phyloP scores from a whole-genome alignment of 1,140 invertebrate species.

The Ooceraea biroi region DNA sequence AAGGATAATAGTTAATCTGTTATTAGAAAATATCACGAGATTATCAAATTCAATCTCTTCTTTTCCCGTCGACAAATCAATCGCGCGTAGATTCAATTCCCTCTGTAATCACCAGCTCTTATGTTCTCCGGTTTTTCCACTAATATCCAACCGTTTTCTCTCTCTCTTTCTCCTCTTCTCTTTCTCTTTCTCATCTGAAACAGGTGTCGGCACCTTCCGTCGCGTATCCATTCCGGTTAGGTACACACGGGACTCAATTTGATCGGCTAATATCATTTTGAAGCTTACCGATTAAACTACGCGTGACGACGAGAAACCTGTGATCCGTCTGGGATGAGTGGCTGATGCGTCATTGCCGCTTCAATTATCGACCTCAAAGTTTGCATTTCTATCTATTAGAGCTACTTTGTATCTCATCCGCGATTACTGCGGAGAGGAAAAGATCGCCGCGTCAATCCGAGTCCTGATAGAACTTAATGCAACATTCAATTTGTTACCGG shows the following conservation, averaged over 20 bases:
- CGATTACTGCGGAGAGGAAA: constrained; percentile 31
- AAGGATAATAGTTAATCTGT: neutral
- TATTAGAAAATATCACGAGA: neutral
- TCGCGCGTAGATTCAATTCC: constrained; percentile 22
- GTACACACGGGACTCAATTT: constrained; percentile 64
- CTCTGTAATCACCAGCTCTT: neutral
- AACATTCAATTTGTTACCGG: constrained; percentile 8
- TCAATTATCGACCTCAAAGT: constrained; percentile 51
- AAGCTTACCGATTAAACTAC: constrained; percentile 63
- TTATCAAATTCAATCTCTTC: neutral
- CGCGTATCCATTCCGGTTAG: constrained; percentile 61
- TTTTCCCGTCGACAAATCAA: constrained; percentile 32
- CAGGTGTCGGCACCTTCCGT: constrained; percentile 54
- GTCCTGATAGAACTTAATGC: neutral
- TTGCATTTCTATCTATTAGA: constrained; percentile 55
- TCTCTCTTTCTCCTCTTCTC: constrained; percentile 14
- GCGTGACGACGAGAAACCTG: constrained; percentile 40
- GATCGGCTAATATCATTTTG: constrained; percentile 67
- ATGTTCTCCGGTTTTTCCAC: constrained; percentile 28
- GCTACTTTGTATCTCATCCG: constrained; percentile 31
- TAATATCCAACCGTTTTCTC: constrained; percentile 40
- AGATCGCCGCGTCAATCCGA: neutral
- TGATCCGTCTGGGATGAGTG: constrained; percentile 40
- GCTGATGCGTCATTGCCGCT: constrained; percentile 43
- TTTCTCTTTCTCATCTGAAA: constrained; percentile 50